Evolutionary conservation across 2,113 vertebrate species (phyloP).

Genomic region (Vireo altiloquus): DNA sequence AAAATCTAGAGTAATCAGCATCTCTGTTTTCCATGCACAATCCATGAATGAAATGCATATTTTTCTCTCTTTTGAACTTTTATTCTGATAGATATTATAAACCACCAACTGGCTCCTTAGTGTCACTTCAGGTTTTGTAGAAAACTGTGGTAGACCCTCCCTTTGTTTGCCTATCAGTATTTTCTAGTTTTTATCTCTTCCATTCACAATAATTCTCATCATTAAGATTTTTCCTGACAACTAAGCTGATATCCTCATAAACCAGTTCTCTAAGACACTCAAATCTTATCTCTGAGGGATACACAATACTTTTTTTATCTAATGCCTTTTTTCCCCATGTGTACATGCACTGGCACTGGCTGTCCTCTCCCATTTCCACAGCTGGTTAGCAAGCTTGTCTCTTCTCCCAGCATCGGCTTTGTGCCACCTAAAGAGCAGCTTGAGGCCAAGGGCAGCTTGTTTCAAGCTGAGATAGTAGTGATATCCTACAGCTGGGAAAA

Average conservation of each 20-base stretch:
- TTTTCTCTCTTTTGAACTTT: background rate
- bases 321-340: accelerated
- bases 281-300: background rate
- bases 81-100: background rate
- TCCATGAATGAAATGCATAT: background rate
- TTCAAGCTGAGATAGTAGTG: background rate
- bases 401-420: background rate
- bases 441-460: background rate
- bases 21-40: background rate
- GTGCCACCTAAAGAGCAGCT: background rate
- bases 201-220: background rate
- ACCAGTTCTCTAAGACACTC: background rate
- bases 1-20: background rate
- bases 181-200: background rate
- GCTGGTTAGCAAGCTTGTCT: background rate
- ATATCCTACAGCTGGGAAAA: background rate
- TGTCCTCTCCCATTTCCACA: background rate
- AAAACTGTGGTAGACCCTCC: background rate
- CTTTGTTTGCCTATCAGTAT: background rate
- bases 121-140: background rate
- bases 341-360: accelerated
- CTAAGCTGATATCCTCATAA: background rate
- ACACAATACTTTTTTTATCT: background rate
- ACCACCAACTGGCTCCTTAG: background rate
- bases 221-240: background rate